Percentiles rank a stretch among this genome's conserved stretches.
These are phyloP conservation scores for Odontomachus brunneus DNA, from an alignment of 1,140 invertebrate species.

Conservation along the genomic window DNA sequence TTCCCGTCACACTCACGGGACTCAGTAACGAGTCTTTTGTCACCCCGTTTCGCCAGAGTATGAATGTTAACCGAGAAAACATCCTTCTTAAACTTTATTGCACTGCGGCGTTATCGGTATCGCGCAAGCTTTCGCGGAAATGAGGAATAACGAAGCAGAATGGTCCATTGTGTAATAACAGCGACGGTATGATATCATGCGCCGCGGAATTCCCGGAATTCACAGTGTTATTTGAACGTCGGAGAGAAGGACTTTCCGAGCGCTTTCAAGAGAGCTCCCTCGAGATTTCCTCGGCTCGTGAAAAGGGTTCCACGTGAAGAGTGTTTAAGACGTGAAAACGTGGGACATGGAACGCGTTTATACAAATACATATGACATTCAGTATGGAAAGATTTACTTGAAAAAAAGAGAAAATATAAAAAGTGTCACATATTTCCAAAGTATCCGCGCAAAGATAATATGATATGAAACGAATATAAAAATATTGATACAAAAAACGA, in stretches of 20 bases:
- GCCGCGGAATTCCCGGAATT: conserved; percentile 7
- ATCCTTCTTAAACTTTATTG: conserved; percentile 22
- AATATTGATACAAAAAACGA: too few species aligned
- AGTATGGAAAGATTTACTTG: too few species aligned
- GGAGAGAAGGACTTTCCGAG: neutral
- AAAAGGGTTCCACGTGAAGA: neutral
- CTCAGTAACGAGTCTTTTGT: neutral
- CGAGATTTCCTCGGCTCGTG: neutral
- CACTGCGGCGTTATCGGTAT: conserved; percentile 29
- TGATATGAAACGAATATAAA: too few species aligned
- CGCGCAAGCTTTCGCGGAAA: conserved; percentile 34
- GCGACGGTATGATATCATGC: conserved; percentile 12
- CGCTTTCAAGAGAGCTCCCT: neutral
- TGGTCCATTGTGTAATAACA: conserved; percentile 51
- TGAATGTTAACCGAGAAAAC: neutral
- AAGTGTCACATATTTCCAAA: too few species aligned
- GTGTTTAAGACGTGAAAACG: neutral
- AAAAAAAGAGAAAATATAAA: too few species aligned
- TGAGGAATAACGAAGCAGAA: conserved; percentile 45
- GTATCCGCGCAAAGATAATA: too few species aligned
- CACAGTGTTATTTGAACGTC: conserved; percentile 2
- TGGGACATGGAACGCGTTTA: neutral
- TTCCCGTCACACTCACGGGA: neutral
- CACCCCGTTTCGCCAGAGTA: neutral
- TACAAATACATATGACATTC: neutral